A percentile compares a stretch with the other conserved stretches of the same genome.
Evolutionary conservation across 2,113 vertebrate genomes (phyloP).

Genomic region (Charadrius vociferus): DNA sequence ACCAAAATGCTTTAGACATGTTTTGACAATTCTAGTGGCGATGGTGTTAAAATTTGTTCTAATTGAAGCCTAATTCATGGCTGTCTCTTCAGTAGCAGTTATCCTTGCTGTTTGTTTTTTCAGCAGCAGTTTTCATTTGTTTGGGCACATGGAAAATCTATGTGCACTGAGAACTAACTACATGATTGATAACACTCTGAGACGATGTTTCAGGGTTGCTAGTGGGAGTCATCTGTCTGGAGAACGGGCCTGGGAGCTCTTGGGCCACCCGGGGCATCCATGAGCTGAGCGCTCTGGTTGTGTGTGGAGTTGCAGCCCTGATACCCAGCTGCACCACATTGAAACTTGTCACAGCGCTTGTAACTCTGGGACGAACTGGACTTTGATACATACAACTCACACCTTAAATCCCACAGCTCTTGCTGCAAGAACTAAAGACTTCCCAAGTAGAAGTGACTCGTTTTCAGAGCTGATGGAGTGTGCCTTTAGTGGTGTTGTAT

Average conservation of each 20-base stretch:
- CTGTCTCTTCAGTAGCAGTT: too few relatives aligned
- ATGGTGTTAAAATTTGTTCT: background rate
- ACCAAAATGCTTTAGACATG: background rate
- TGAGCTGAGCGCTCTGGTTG: background rate
- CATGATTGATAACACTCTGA: background rate
- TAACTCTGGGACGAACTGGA: too few relatives aligned
- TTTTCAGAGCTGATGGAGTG: background rate
- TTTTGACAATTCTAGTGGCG: background rate
- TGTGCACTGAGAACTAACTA: background rate
- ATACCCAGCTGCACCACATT: fast-evolving
- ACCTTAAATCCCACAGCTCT: background rate
- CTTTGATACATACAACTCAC: fast-evolving
- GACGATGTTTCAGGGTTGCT: background rate
- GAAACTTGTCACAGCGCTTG: too few relatives aligned
- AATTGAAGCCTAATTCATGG: background rate
- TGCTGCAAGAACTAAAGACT: background rate
- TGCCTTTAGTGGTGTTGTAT: background rate
- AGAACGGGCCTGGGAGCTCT: background rate
- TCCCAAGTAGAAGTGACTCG: background rate
- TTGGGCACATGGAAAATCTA: background rate
- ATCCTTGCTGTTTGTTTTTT: too few relatives aligned
- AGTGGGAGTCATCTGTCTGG: background rate
- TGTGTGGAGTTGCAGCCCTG: background rate
- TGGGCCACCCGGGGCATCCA: too few relatives aligned
- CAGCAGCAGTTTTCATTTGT: background rate